Conservation (phyloP, 2,888 invertebrate genomes). For the Drosophila gaucha region DNA sequence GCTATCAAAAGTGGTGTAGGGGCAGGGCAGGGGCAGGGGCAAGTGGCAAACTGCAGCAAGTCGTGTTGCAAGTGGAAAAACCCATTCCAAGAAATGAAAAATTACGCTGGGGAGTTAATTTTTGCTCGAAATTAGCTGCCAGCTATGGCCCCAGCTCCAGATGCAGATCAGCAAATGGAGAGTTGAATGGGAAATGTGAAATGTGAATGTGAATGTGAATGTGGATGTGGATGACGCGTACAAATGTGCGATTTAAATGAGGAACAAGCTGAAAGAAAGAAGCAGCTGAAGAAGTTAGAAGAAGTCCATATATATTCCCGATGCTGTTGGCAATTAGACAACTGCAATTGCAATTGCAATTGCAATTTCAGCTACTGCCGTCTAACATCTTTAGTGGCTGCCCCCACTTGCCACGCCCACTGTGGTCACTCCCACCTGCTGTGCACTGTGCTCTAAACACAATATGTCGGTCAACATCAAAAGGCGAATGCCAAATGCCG, state of each 20-base stretch:
- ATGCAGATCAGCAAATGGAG: slow-evolving; percentile 42
- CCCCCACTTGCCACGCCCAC: neutral
- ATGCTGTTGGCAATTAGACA: slow-evolving; percentile 41
- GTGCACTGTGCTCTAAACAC: slow-evolving; percentile 27
- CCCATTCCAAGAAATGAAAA: slow-evolving; percentile 78
- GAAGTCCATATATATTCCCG: slow-evolving; percentile 1
- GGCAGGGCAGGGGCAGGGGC: slow-evolving; percentile 1
- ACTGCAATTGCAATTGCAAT: slow-evolving; percentile 49
- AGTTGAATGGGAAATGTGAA: slow-evolving; percentile 16
- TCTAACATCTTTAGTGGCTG: slow-evolving; percentile 10
- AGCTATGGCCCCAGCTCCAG: slow-evolving; percentile 52
- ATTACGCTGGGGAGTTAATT: slow-evolving; percentile 77
- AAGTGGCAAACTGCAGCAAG: no score
- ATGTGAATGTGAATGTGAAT: slow-evolving; percentile 21
- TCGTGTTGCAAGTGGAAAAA: slow-evolving; percentile 56
- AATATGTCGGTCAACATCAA: slow-evolving; percentile 56
- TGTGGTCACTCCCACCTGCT: neutral
- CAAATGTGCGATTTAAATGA: slow-evolving; percentile 76
- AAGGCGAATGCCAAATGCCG: slow-evolving; percentile 19
- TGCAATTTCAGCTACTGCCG: slow-evolving; percentile 3
- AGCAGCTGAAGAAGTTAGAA: slow-evolving; percentile 12
- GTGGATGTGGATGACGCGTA: slow-evolving; percentile 58
- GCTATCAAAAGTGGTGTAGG: slow-evolving; percentile 3
- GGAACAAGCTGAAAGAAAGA: slow-evolving; percentile 24
- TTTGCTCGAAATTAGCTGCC: slow-evolving; percentile 74